Percentiles rank a stretch among this genome's conserved stretches.
Evolutionary conservation across 2,797 vertebrate species (phyloP).

Genomic region (Parauchenoglanis punctatus): DNA sequence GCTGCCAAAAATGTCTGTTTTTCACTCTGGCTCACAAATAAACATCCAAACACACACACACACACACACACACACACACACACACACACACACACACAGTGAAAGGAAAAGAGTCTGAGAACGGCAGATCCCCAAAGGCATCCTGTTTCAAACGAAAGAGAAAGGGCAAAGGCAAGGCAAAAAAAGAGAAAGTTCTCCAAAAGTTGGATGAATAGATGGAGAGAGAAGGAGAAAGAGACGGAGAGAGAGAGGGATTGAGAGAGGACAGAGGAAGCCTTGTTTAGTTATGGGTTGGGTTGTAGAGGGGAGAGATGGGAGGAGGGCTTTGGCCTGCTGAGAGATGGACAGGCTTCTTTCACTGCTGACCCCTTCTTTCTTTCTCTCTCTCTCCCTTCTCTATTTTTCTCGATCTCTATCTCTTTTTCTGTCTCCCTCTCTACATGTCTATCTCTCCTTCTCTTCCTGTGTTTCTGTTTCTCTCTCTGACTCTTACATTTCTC

Average conservation of each 20-base stretch:
- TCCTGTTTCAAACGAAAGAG: conserved; percentile 65
- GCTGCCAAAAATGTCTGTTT: conserved; percentile 50
- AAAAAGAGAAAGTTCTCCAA: conserved; percentile 58
- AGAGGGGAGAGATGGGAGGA: conserved; percentile 40
- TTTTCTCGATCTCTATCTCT: not conserved
- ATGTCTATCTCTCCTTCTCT: not conserved
- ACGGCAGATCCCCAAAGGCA: conserved; percentile 67
- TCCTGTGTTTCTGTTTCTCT: not conserved
- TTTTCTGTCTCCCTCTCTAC: conserved; percentile 1
- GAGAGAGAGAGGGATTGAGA: conserved; percentile 55
- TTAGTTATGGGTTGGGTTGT: conserved; percentile 69
- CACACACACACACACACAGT: conserved; percentile 63
- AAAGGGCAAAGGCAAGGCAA: conserved; percentile 58
- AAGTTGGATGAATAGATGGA: conserved; percentile 58
- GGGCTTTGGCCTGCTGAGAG: conserved; percentile 76
- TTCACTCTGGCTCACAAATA: conserved; percentile 45
- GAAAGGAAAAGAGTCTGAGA: conserved; percentile 65
- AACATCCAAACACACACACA: conserved; percentile 29
- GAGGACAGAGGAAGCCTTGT: conserved; percentile 81
- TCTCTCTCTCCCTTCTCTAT: conserved; percentile 11
- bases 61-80: conserved; percentile 49
- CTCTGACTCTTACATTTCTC: not conserved
- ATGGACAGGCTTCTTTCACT: conserved; percentile 82
- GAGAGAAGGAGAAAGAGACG: conserved; percentile 42
- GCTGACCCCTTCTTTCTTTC: conserved; percentile 58